Conservation (phyloP, 2,113 vertebrate genomes). For the Oryzias celebensis region DNA sequence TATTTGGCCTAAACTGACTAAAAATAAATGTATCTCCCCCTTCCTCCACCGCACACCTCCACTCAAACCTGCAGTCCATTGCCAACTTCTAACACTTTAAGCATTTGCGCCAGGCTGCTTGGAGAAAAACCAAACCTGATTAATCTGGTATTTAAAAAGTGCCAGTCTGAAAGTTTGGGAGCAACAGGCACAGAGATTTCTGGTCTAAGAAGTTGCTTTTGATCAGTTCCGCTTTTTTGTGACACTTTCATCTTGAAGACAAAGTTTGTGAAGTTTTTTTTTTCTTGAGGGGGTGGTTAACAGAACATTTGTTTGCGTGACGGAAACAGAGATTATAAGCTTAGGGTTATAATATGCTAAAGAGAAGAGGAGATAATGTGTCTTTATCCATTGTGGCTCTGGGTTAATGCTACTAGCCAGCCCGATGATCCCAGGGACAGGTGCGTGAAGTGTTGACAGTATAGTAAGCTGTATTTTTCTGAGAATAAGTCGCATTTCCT, state of each 20-base stretch:
- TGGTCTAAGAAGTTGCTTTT: background rate
- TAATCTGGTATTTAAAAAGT: constrained; percentile 3
- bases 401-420: constrained; percentile 70
- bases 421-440: constrained; percentile 44
- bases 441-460: constrained; percentile 10
- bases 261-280: background rate
- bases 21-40: constrained; percentile 28
- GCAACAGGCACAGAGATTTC: background rate
- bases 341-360: constrained; percentile 30
- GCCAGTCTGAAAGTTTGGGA: background rate
- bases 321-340: background rate
- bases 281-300: constrained; percentile 2
- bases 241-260: background rate
- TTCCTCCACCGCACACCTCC: constrained; percentile 8
- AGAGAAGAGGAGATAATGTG: constrained; percentile 53
- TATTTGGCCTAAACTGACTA: constrained; percentile 30
- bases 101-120: constrained; percentile 1
- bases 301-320: background rate
- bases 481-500: too few relatives aligned
- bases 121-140: constrained; percentile 29
- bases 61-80: constrained; percentile 13
- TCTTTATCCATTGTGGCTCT: constrained; percentile 56
- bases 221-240: background rate
- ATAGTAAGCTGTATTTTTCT: too few relatives aligned
- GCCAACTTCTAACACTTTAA: constrained; percentile 14